Conservation (phyloP, 1,140 invertebrate species). For the Achroia grisella region DNA sequence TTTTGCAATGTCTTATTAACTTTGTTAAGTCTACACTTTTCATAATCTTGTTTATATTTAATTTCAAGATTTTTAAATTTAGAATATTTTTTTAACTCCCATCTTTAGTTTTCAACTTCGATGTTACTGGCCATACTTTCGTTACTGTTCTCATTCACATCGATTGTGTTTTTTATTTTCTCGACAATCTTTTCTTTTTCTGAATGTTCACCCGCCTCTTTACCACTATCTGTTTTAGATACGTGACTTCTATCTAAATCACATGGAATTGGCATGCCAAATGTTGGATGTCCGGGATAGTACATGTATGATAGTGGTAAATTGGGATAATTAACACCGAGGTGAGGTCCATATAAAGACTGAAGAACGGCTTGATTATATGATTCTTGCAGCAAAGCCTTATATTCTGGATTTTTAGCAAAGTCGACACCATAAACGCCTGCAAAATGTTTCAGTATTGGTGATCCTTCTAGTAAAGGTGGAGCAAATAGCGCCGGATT, state of each 20-base stretch:
- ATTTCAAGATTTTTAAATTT: no score
- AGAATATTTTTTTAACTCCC: background rate
- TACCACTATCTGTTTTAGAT: slow-evolving; percentile 19
- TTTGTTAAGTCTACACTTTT: no score
- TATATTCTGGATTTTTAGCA: slow-evolving; percentile 67
- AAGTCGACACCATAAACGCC: slow-evolving; percentile 70
- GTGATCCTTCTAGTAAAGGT: slow-evolving; percentile 51
- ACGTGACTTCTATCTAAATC: slow-evolving; percentile 43
- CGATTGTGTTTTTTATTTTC: slow-evolving; percentile 34
- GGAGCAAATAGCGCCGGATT: slow-evolving; percentile 57
- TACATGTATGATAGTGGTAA: slow-evolving; percentile 68
- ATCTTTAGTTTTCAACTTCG: slow-evolving; percentile 64
- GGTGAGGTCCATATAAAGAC: slow-evolving; percentile 63
- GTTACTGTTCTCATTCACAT: slow-evolving; percentile 64
- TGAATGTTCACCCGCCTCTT: slow-evolving; percentile 31
- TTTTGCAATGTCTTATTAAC: no score
- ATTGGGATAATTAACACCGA: slow-evolving; percentile 62
- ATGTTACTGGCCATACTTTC: slow-evolving; percentile 71
- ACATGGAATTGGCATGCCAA: slow-evolving; percentile 49
- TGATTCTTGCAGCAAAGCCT: slow-evolving; percentile 65
- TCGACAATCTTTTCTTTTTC: slow-evolving; percentile 31
- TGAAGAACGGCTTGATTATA: slow-evolving; percentile 68
- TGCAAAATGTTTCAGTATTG: slow-evolving; percentile 68
- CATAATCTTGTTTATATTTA: no score
- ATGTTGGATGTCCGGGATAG: slow-evolving; percentile 60